Conservation (phyloP, 2,113 vertebrate genomes). For the Cyprinodon tularosa region DNA sequence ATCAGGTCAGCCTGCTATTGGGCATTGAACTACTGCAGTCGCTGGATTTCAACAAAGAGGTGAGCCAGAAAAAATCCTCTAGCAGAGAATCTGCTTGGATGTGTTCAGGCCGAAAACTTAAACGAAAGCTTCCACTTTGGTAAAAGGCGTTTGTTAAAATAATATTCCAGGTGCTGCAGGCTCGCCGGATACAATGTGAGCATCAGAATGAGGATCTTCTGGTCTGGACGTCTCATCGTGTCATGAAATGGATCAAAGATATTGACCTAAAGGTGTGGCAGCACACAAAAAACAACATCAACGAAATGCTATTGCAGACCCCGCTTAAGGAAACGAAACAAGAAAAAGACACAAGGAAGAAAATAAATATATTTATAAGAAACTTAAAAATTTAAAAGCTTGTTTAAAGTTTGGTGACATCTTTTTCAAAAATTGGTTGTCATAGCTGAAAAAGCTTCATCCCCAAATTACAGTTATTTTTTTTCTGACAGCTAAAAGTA, state of each 20-base stretch:
- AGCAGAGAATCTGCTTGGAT: neutral
- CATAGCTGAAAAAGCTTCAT: too few relatives aligned
- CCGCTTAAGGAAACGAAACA: too few relatives aligned
- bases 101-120: neutral
- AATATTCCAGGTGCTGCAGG: constrained; percentile 80
- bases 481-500: too few relatives aligned
- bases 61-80: constrained; percentile 39
- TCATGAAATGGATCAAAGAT: constrained; percentile 87
- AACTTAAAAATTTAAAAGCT: too few relatives aligned
- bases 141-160: constrained; percentile 7
- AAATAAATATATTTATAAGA: too few relatives aligned
- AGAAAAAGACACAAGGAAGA: too few relatives aligned
- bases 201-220: constrained; percentile 84
- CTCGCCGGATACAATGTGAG: constrained; percentile 83
- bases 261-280: constrained; percentile 86
- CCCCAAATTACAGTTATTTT: too few relatives aligned
- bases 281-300: neutral
- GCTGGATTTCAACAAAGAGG: constrained; percentile 87
- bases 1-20: constrained; percentile 87
- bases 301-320: neutral
- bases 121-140: neutral
- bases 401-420: too few relatives aligned
- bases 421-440: too few relatives aligned
- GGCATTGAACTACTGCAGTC: constrained; percentile 86
- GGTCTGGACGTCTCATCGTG: constrained; percentile 87